Conservation (phyloP, 2,113 vertebrate species). For the Eurystomus gularis region DNA sequence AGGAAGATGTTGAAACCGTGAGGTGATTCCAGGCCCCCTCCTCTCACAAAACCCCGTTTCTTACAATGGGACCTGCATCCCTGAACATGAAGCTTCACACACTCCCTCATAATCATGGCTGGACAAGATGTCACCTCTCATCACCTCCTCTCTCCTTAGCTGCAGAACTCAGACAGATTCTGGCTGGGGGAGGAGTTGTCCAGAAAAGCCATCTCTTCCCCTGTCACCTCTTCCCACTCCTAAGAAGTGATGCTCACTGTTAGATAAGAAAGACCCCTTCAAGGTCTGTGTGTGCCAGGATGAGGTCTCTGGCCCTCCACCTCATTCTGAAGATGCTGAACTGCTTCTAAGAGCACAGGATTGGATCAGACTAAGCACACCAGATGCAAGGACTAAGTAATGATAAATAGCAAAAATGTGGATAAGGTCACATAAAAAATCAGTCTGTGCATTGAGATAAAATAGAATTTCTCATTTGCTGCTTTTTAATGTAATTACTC, state of each 20-base stretch:
- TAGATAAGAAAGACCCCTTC: neutral
- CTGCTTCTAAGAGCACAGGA: neutral
- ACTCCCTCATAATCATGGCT: rapidly evolving
- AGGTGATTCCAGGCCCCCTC: neutral
- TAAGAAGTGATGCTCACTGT: rapidly evolving
- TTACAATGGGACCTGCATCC: rapidly evolving
- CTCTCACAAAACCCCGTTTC: neutral
- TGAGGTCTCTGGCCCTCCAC: neutral
- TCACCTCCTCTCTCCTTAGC: neutral
- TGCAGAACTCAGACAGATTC: neutral
- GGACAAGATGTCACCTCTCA: neutral
- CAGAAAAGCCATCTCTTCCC: neutral
- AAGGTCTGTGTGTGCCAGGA: neutral
- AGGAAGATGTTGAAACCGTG: neutral
- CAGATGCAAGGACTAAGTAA: neutral
- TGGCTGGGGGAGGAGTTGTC: neutral
- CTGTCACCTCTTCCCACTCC: neutral
- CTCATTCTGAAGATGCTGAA: neutral
- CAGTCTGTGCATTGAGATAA: neutral
- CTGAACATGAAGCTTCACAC: rapidly evolving
- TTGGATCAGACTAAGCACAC: neutral
- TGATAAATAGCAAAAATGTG: neutral
- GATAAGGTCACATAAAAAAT: neutral
- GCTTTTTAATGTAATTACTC: neutral
- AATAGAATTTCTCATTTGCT: neutral